Percentiles rank a stretch among this genome's conserved stretches.
phyloP scores from a whole-genome alignment of 2,888 invertebrate genomes.

The Parnassius smintheus region DNA sequence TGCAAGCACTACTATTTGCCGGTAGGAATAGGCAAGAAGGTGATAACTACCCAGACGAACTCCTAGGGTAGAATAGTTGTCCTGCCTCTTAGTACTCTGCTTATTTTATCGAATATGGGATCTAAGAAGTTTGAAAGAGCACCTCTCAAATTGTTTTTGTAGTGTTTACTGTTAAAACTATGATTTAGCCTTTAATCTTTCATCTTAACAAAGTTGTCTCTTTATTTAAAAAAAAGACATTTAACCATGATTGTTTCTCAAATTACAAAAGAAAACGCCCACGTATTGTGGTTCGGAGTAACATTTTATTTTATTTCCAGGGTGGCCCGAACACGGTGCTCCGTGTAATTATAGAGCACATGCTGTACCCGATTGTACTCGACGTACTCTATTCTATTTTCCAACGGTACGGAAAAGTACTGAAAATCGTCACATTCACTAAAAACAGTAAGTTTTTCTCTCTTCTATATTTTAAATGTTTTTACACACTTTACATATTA shows the following conservation, averaged over 20 bases:
- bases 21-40: no score
- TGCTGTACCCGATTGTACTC: conserved; percentile 98
- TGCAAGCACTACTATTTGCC: no score
- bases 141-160: no score
- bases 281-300: background rate
- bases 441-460: conserved; percentile 95
- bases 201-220: background rate
- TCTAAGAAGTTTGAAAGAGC: no score
- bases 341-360: conserved; percentile 98
- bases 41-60: no score
- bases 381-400: conserved; percentile 99
- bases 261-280: background rate
- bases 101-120: no score
- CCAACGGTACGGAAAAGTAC: conserved; percentile 98
- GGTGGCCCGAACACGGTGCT: conserved; percentile 98
- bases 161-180: no score
- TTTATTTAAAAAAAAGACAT: background rate
- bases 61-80: no score
- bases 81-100: no score
- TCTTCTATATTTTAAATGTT: background rate
- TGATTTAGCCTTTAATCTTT: no score
- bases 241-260: background rate
- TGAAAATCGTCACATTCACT: conserved; percentile 99
- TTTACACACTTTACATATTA: no score
- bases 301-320: conserved; percentile 50